Base-by-base conservation (phyloP, 1,140 invertebrate genomes). In the Battus philenor region DNA sequence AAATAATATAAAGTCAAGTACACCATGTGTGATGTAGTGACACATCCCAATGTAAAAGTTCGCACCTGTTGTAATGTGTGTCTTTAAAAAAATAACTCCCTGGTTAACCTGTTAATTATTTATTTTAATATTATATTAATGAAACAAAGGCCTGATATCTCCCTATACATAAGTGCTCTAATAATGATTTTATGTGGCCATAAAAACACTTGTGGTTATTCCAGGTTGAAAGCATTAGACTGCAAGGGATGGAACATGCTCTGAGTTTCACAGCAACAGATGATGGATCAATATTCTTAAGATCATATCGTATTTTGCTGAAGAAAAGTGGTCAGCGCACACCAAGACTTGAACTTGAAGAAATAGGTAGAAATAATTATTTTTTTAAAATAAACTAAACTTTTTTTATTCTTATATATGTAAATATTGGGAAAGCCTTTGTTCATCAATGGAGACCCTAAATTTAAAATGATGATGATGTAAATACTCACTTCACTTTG, bases 171-270 rank as follows among this genome's bases (percentile, higher is more conserved):
- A n/a, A n/a, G n/a, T n/a, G n/a, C n/a, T n/a, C n/a, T n/a, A n/a
- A n/a, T n/a, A n/a, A n/a, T n/a, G n/a, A n/a, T n/a, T n/a, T n/a
- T n/a, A n/a, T n/a, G n/a, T n/a, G n/a, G n/a, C n/a, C n/a, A n/a
- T n/a, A n/a, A n/a, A n/a, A n/a, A n/a, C n/a, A n/a, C n/a, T n/a
- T n/a, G n/a, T n/a, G n/a, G n/a, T n/a, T 27, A 13, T 75, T 72
- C 12, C 54, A 87, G 86, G 89, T 94, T 0, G 90, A 92, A 41
- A 90, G 91, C 27, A 90, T 99, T 32, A 89, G 96, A 49, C 80
- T 99, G 0, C 93, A 97, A 71, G 97, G 97, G 3, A 87, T 99
- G 26, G 97, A 99, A 79, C 95, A 98, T 88, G 93, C 95, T 0
- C 80, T 99, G 2, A 93, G 92, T 71, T 96, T 99, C 58, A 96